Conservation (phyloP, 2,888 invertebrate genomes). For the Polyommatus icarus region DNA sequence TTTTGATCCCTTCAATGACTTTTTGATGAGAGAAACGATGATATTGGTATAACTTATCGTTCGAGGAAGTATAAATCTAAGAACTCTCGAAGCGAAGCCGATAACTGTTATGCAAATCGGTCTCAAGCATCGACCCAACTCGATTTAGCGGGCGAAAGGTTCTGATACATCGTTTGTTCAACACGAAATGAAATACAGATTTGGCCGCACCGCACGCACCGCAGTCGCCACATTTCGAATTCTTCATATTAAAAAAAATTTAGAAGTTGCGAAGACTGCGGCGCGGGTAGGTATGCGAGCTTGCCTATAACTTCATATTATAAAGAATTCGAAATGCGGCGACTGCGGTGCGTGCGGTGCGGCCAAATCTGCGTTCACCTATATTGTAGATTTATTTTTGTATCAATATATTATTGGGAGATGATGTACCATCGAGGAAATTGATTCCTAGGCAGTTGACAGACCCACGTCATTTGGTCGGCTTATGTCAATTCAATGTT, state of each 20-base stretch:
- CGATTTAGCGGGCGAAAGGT: background rate
- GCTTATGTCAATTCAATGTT: no score
- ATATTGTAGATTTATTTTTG: background rate
- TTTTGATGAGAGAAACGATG: background rate
- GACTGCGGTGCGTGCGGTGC: no score
- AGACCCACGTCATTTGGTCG: no score
- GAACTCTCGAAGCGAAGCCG: background rate
- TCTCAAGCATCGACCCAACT: background rate
- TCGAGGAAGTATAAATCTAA: conserved; percentile 4
- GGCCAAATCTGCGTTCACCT: no score
- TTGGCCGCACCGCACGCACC: no score
- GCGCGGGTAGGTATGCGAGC: no score
- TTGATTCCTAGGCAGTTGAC: no score
- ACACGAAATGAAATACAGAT: background rate
- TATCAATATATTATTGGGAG: background rate
- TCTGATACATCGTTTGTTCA: background rate
- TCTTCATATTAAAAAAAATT: no score
- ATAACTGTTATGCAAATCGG: conserved; percentile 7
- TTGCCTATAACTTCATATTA: no score
- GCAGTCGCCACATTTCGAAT: no score
- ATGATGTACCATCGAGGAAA: background rate
- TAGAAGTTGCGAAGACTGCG: no score
- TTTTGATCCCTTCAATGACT: background rate
- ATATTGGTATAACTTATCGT: background rate
- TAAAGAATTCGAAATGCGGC: no score